A percentile compares a stretch with the other conserved stretches of the same genome.
Evolutionary conservation across 1,140 invertebrate genomes (phyloP).

Genomic region (Gryon sp.): DNA sequence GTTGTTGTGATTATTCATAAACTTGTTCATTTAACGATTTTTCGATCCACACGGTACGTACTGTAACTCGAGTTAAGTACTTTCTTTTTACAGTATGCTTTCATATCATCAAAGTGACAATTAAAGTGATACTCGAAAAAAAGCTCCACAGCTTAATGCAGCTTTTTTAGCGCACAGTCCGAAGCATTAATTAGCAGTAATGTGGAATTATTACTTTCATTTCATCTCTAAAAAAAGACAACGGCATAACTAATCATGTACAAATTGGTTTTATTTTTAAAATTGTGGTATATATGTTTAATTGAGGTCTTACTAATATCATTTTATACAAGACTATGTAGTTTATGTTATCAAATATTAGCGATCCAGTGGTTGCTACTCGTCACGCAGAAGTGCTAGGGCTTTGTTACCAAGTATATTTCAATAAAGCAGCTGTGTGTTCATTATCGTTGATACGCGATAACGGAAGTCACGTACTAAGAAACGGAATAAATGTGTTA

Average conservation of each 20-base stretch:
- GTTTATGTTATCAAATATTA: slow-evolving; percentile 40
- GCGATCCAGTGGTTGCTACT: slow-evolving; percentile 46
- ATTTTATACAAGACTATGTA: too few relatives aligned
- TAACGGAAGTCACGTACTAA: slow-evolving; percentile 60
- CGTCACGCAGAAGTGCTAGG: slow-evolving; percentile 62
- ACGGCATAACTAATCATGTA: slow-evolving; percentile 41
- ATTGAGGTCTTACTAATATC: too few relatives aligned
- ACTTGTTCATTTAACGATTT: slow-evolving; percentile 53
- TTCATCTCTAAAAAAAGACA: slow-evolving; percentile 15
- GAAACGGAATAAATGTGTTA: slow-evolving; percentile 50
- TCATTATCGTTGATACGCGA: slow-evolving; percentile 66
- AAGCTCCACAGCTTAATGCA: slow-evolving; percentile 25
- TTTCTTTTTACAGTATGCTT: slow-evolving; percentile 57
- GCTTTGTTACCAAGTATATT: slow-evolving; percentile 67
- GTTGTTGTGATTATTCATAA: slow-evolving; percentile 60
- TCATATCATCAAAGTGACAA: slow-evolving; percentile 57
- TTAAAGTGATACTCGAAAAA: slow-evolving; percentile 47
- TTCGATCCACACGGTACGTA: slow-evolving; percentile 43
- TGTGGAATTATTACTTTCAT: slow-evolving; percentile 14
- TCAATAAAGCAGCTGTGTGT: slow-evolving; percentile 56
- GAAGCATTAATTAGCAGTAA: slow-evolving; percentile 53
- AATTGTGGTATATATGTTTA: slow-evolving; percentile 43
- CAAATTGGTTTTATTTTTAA: slow-evolving; percentile 60
- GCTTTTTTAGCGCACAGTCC: slow-evolving; percentile 24
- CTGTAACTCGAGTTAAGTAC: slow-evolving; percentile 57